Conservation (phyloP, 2,888 invertebrate species). For the Andrena praecox region DNA sequence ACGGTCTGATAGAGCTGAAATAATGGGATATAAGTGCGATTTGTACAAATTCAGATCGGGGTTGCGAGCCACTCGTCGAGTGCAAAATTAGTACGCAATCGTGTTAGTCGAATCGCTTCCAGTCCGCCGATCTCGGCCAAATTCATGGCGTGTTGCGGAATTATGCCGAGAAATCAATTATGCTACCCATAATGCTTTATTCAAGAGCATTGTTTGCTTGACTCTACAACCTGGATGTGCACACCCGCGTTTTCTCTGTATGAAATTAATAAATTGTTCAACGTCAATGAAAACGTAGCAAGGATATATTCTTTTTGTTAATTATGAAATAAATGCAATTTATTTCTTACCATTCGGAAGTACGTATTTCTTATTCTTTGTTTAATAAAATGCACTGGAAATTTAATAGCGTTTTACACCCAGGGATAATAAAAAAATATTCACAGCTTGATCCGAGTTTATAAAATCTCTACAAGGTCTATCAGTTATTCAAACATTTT, state of each 20-base stretch:
- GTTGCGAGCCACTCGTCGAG: slow-evolving; percentile 58
- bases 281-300: no score
- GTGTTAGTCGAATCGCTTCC: slow-evolving; percentile 80
- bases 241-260: not conserved
- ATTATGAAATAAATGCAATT: no score
- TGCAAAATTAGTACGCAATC: slow-evolving; percentile 80
- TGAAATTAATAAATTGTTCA: no score
- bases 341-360: no score
- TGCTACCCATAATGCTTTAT: slow-evolving; percentile 70
- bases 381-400: no score
- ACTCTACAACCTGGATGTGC: slow-evolving; percentile 17
- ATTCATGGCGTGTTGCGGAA: slow-evolving; percentile 65
- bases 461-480: no score
- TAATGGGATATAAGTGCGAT: slow-evolving; percentile 55
- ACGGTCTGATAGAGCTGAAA: slow-evolving; percentile 14
- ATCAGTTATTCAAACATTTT: no score
- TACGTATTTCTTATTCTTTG: no score
- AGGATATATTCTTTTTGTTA: no score
- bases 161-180: slow-evolving; percentile 79
- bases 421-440: no score
- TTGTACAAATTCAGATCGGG: slow-evolving; percentile 55
- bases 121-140: slow-evolving; percentile 72
- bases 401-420: no score
- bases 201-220: slow-evolving; percentile 67
- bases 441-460: no score